phyloP scores from a whole-genome alignment of 1,140 invertebrate species.

The Drosophila pruinosa region DNA sequence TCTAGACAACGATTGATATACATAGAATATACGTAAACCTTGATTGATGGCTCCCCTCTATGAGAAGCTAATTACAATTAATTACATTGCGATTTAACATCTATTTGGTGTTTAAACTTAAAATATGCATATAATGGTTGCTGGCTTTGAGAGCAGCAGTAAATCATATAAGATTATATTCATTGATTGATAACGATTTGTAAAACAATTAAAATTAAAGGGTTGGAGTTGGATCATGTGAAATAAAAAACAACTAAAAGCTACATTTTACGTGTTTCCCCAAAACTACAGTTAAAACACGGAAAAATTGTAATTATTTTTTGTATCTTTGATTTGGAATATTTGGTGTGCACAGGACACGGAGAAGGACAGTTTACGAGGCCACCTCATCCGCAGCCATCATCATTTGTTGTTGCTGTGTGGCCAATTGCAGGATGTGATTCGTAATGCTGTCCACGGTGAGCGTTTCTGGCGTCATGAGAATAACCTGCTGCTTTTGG shows the following conservation, averaged over 20 bases:
- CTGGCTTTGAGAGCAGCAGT: conserved; percentile 1
- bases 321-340: conserved; percentile 6
- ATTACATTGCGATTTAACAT: conserved; percentile 4
- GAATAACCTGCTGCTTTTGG: conserved; percentile 62
- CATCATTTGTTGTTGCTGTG: conserved; percentile 37
- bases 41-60: not conserved
- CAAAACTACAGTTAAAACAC: not conserved
- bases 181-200: not conserved
- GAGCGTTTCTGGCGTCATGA: conserved; percentile 41
- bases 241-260: conserved; percentile 13
- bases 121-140: not conserved
- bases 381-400: not conserved
- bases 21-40: conserved; percentile 1
- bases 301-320: not conserved
- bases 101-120: not conserved
- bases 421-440: conserved; percentile 66
- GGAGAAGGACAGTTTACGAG: not conserved
- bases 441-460: conserved; percentile 70
- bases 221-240: not conserved
- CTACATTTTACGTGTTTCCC: not conserved
- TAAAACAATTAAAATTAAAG: conserved; percentile 8
- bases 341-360: conserved; percentile 1
- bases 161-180: conserved; percentile 3
- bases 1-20: conserved; percentile 17
- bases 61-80: not conserved